Evolutionary conservation across 2,888 invertebrate genomes (phyloP), one percentile per base, ranked within the genome.

Genomic region (Biston stratarius): DNA sequence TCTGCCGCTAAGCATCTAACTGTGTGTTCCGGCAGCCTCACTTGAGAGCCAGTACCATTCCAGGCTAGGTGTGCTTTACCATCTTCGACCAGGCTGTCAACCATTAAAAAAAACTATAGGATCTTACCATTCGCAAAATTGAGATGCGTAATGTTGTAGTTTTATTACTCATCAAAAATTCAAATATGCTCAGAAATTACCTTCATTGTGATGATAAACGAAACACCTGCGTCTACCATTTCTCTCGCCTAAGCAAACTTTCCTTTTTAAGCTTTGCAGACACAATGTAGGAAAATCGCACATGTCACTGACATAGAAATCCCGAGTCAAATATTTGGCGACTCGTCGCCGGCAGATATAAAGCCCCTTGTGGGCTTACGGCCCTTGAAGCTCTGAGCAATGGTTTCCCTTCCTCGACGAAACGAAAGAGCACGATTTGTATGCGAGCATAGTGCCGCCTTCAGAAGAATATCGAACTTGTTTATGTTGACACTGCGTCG

Each of bases 251-350:
- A 61, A 61, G 52, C 40, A 61, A 61, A 62, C 64, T 36, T 57
- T 61, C 58, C 64, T 55, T 55, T 51, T 51, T 64, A 63, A 61
- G 55, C 59, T 33, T 58, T n/a, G 44, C 56, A 33, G 66, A 58
- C 57, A 66, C 42, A 67, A 63, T 44, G 67, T 67, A 74, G 76
- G 73, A 81, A 83, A 78, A 79, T 77, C 76, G 66, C 71, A 77
- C 71, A 76, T 79, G 80, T 78, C 77, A 74, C 71, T 58, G 72
- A 72, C 82, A 70, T 63, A 81, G 77, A 80, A 80, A 80, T 82
- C 78, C 76, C 74, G 70, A 79, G 66, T 77, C 83, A 85, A 88
- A 90, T 88, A 87, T 91, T 91, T 88, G 86, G 78, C 79, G 81
- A 79, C 76, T 74, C 73, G 78, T 78, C 80, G 82, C 76, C 80